Conservation (phyloP, 2,113 vertebrate species). For the Tautogolabrus adspersus region DNA sequence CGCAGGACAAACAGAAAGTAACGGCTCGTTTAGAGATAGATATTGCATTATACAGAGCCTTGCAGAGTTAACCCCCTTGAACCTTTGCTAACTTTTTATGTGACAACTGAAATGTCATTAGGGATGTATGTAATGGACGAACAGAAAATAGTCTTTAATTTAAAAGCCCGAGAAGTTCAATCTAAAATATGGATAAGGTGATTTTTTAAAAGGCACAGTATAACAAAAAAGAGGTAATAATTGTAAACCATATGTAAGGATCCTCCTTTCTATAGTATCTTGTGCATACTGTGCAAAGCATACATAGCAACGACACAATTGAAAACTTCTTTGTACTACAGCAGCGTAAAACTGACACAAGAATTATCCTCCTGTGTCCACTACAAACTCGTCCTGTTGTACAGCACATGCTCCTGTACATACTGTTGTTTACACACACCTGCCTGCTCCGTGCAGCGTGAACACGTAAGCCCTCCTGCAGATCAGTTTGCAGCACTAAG, state of each 20-base stretch:
- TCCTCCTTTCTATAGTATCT: too few species aligned
- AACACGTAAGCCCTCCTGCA: conserved; percentile 33
- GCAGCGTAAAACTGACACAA: background rate
- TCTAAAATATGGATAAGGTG: too few species aligned
- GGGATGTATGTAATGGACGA: background rate
- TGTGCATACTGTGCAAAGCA: too few species aligned
- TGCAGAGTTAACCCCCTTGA: background rate
- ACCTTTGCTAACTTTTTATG: background rate
- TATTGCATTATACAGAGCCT: background rate
- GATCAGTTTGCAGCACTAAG: conserved; percentile 59
- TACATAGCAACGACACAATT: too few species aligned
- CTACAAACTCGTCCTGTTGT: conserved; percentile 5
- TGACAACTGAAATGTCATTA: background rate
- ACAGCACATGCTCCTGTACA: conserved; percentile 25
- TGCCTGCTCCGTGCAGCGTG: conserved; percentile 21
- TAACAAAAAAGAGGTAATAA: too few species aligned
- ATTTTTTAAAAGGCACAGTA: too few species aligned
- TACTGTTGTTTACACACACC: conserved; percentile 20
- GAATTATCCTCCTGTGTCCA: background rate
- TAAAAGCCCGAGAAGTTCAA: too few species aligned
- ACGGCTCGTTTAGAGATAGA: background rate
- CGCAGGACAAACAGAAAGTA: conserved; percentile 1
- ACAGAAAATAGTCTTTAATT: background rate
- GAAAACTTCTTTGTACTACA: background rate
- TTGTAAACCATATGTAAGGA: too few species aligned